Percentiles rank a stretch among this genome's conserved stretches.
These are phyloP conservation scores for Trichomalopsis sarcophagae DNA, from an alignment of 1,140 invertebrate genomes.

Conservation along the genomic window DNA sequence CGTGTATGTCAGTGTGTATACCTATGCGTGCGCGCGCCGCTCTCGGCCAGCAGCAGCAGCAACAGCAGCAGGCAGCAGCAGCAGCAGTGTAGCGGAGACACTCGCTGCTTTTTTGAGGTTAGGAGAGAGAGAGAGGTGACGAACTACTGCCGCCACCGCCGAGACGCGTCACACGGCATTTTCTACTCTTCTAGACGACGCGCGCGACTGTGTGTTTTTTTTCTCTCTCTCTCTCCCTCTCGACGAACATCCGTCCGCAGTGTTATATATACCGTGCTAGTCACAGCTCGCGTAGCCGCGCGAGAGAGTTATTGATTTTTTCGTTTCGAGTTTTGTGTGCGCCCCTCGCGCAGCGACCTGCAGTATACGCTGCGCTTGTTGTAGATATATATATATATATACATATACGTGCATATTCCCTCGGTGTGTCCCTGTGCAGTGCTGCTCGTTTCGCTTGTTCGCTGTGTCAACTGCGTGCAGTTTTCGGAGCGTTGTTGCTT, in stretches of 20 bases:
- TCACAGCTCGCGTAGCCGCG: background rate
- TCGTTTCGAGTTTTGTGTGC: conserved; percentile 3
- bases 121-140: conserved; percentile 20
- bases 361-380: background rate
- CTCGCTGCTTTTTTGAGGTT: conserved; percentile 31
- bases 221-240: too few species aligned
- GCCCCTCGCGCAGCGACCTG: background rate
- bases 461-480: background rate
- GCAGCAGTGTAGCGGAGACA: background rate
- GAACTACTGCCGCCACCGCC: background rate
- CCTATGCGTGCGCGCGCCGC: background rate
- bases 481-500: background rate
- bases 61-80: background rate
- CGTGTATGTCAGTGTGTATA: background rate
- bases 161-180: conserved; percentile 14
- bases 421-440: background rate
- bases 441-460: background rate
- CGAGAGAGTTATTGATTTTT: conserved; percentile 3
- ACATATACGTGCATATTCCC: too few species aligned
- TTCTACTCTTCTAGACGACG: background rate
- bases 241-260: background rate
- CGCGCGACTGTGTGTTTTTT: background rate
- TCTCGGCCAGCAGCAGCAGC: background rate
- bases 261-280: background rate
- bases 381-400: too few species aligned